Base-by-base conservation (phyloP, 2,797 vertebrate species). In the Momotus momota region DNA sequence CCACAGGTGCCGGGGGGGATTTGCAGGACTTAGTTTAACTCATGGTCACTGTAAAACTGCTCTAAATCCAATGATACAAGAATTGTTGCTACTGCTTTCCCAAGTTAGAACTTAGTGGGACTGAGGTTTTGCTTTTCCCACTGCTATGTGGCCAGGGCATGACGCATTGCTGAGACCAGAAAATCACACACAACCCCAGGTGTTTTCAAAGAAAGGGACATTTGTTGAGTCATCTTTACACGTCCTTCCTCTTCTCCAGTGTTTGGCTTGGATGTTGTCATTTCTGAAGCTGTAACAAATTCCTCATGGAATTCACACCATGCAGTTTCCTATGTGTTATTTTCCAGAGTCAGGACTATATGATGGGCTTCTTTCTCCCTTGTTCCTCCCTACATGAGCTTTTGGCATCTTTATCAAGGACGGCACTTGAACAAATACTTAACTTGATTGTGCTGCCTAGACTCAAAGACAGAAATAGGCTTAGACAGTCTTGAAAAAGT, bases 401-500 rank as follows among this genome's bases (percentile, higher is more conserved):
- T 94, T 62, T 91, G 60, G 10, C 46, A 45, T 45, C 57, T 80
- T 92, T 92, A 48, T 86, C 71, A 81, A 86, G 66, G 58, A 70
- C 35, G 61, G 23, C 35, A 85, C 71, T 92, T 82, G 57, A 95
- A 49, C 4, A 85, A 83, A 71, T 1, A 10, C 71, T 94, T 84
- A 65, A 80, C 57, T 82, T 96, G 74, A 88, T 88, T 96, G 62
- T 14, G 0, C n/a, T 93, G 38, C 67, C 41, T 88, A 72, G 61
- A 55, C 4, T 15, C 1, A 6, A 80, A 84, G 51, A 35, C 10
- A 64, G 31, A 91, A 91, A 85, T 43, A 17, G 55, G 48, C 9
- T 92, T 64, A 88, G 61, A 25, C 7, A 15, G 64, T 66, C 82
- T 86, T 82, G 55, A 84, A 86, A 65, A 86, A 26, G 6, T 31